Percentiles rank a stretch among this genome's conserved stretches.
Evolutionary conservation across 1,140 invertebrate genomes (phyloP).

Genomic region (Ganaspis sp.): DNA sequence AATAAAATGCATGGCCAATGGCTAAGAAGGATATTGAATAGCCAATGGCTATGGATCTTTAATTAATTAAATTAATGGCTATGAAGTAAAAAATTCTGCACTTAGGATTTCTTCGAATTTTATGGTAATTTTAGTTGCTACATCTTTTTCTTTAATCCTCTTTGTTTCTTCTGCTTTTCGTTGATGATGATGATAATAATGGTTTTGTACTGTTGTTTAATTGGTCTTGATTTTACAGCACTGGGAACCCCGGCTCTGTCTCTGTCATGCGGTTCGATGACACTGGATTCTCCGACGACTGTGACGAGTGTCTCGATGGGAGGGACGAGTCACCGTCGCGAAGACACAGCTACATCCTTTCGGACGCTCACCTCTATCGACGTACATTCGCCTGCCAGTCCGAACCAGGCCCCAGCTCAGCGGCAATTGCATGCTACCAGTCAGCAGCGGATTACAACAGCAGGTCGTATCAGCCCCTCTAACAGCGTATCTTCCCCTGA

Average conservation of each 20-base stretch:
- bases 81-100: not conserved
- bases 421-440: constrained; percentile 67
- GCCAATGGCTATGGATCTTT: not conserved
- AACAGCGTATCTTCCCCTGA: constrained; percentile 75
- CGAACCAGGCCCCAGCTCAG: constrained; percentile 70
- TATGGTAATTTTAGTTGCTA: not conserved
- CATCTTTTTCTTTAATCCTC: not conserved
- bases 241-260: constrained; percentile 76
- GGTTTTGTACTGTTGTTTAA: not conserved
- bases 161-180: not conserved
- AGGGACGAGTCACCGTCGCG: constrained; percentile 75
- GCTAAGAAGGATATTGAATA: too few species aligned
- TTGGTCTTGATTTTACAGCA: constrained; percentile 55
- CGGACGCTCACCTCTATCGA: constrained; percentile 77
- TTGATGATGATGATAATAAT: not conserved
- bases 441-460: constrained; percentile 75
- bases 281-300: constrained; percentile 78
- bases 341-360: constrained; percentile 76
- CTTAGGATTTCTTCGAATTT: not conserved
- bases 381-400: constrained; percentile 75
- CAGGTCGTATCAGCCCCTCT: constrained; percentile 78
- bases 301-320: constrained; percentile 76
- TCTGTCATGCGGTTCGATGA: constrained; percentile 81
- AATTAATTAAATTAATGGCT: too few species aligned
- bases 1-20: too few species aligned